Conservation (phyloP, 2,797 vertebrate genomes). For the Salmo trutta region DNA sequence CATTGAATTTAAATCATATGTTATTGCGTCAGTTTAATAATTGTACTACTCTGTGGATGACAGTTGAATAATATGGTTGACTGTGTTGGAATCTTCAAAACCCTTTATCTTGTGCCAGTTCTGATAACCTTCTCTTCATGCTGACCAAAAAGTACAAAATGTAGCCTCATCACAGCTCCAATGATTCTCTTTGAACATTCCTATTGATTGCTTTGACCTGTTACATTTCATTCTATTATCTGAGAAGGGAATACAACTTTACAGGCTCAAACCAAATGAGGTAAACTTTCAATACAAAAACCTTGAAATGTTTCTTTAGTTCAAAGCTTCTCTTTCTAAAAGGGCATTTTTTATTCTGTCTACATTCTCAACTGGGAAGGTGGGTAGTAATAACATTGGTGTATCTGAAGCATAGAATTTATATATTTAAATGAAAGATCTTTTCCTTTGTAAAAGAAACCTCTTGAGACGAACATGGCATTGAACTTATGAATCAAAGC, state of each 20-base stretch:
- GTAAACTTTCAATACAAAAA: conserved; percentile 88
- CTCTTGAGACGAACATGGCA: conserved; percentile 51
- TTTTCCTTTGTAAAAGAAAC: conserved; percentile 63
- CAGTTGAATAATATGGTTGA: conserved; percentile 2
- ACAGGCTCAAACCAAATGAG: conserved; percentile 81
- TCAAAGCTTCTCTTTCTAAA: conserved; percentile 93
- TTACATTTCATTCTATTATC: conserved; percentile 90
- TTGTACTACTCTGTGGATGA: conserved; percentile 1
- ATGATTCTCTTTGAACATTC: conserved; percentile 94
- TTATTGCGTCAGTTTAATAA: neutral
- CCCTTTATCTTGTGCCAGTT: conserved; percentile 35
- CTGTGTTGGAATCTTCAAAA: conserved; percentile 13
- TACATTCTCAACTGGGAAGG: conserved; percentile 75
- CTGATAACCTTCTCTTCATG: conserved; percentile 76
- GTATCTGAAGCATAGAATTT: conserved; percentile 71
- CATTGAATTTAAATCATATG: neutral
- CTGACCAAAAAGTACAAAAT: conserved; percentile 84
- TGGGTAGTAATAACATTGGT: conserved; percentile 69
- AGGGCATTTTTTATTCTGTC: conserved; percentile 93
- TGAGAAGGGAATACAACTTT: conserved; percentile 86
- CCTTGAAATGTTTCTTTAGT: conserved; percentile 87
- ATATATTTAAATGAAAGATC: conserved; percentile 72
- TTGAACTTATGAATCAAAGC: conserved; percentile 56
- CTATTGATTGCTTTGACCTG: conserved; percentile 92
- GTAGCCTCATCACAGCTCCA: conserved; percentile 82